A percentile compares a stretch with the other conserved stretches of the same genome.
Conservation (phyloP, 2,113 vertebrate species). For the Python bivittatus region DNA sequence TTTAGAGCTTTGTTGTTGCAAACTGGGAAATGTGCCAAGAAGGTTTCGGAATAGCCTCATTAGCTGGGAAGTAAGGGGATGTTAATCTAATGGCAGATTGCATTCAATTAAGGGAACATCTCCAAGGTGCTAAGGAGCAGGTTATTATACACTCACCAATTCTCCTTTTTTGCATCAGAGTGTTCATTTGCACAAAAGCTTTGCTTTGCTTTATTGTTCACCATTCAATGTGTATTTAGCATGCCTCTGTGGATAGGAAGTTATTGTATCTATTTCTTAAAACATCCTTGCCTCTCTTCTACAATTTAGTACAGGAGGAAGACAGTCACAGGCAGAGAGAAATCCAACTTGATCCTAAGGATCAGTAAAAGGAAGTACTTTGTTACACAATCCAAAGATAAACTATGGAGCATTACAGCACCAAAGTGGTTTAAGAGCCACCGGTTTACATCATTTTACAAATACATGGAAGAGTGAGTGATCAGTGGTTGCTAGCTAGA, state of each 20-base stretch:
- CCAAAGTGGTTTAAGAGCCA: no score
- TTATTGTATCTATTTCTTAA: not conserved
- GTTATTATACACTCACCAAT: not conserved
- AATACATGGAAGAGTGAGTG: no score
- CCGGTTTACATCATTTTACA: no score
- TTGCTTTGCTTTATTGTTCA: not conserved
- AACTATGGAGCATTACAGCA: no score
- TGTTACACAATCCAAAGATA: no score
- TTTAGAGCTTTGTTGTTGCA: not conserved
- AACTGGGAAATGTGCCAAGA: not conserved
- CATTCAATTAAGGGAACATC: constrained; percentile 20
- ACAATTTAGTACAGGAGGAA: not conserved
- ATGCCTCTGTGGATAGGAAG: not conserved
- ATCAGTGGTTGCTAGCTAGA: no score
- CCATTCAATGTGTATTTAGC: not conserved
- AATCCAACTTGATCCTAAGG: not conserved
- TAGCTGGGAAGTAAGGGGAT: not conserved
- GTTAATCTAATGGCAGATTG: constrained; percentile 10
- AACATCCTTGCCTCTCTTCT: not conserved
- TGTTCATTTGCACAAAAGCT: not conserved
- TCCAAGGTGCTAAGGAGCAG: not conserved
- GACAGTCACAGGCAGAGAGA: not conserved
- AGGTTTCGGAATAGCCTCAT: not conserved
- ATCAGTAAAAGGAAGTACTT: no score
- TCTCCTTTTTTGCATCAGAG: not conserved